Evolutionary conservation across 2,113 vertebrate genomes (phyloP), one percentile per base, ranked within the genome.

Genomic region (Pleuronectes platessa): DNA sequence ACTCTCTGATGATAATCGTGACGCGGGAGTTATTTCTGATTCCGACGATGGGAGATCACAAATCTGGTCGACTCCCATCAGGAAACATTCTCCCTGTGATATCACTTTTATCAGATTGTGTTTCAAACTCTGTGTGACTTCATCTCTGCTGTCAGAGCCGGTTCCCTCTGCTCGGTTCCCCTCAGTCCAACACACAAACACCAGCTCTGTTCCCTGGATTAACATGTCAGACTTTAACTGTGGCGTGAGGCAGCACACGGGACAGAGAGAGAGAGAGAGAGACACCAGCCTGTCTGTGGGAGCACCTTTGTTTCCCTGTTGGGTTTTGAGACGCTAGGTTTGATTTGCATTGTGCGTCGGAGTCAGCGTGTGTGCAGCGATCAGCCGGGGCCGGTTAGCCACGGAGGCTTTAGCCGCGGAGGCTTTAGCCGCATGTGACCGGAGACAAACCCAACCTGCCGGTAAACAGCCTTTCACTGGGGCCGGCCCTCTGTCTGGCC

Each of bases 331-430:
- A 37, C 0, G 47, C 68, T 65, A 24, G 37, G 37, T 58, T 27
- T 47, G 58, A 61, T 66, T 72, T 54, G 40, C 23, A 63, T 23
- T 70, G 53, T 72, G 63, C 18, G 73, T 81, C 12, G 72, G 73
- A 61, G 63, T 79, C 54, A 23, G 53, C 9, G 26, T 60, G 58
- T 56, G 54, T 0, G 60, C 40, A 59, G 80, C 31, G 84, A 87
- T 81, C 81, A 74, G 27, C 42, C 72, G 82, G 85, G 90, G 88
- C 86, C 79, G 81, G 85, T 90, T 90, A 87, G 84, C 85, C 51
- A 90, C 23, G 89, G 90, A 63, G 73, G 88, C 85, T 92, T 92
- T 86, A 90, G 85, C 90, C 47, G 79, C 86, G 89, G 90, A 63
- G 73, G 88, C 85, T 92, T 92, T 86, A 90, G 85, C 90, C 47